These are phyloP conservation scores for Mustelus asterias DNA, from an alignment of 2,113 vertebrate genomes.

Conservation along the genomic window DNA sequence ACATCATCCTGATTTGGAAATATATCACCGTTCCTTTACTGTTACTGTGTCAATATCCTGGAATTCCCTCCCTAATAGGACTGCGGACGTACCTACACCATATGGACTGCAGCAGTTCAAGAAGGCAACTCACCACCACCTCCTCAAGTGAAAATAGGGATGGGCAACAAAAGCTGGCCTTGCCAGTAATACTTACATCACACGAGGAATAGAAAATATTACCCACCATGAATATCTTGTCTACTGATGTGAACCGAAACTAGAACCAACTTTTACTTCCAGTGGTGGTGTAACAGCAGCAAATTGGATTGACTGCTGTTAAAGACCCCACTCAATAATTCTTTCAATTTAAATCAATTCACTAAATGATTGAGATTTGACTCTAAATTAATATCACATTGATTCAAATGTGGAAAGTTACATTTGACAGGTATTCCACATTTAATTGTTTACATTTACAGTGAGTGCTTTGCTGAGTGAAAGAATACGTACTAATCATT, in stretches of 20 bases:
- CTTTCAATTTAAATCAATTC: no score
- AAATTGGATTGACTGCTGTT: neutral
- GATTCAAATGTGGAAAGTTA: neutral
- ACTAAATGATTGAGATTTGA: neutral
- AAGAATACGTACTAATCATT: neutral
- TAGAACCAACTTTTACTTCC: neutral
- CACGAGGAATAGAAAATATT: neutral
- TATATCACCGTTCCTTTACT: no score
- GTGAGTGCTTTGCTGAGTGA: neutral
- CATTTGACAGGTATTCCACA: neutral
- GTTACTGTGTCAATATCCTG: no score
- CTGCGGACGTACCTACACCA: no score
- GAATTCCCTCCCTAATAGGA: no score
- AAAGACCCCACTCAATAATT: no score
- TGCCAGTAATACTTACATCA: no score
- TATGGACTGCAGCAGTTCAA: no score
- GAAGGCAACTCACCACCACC: no score
- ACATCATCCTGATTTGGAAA: no score
- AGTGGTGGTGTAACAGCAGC: neutral
- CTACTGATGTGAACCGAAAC: neutral
- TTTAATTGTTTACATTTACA: neutral
- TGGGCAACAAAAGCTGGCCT: no score
- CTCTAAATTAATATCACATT: neutral
- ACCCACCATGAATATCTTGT: neutral
- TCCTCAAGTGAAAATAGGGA: no score